phyloP scores from a whole-genome alignment of 2,797 vertebrate genomes.

The Pitangus sulphuratus region DNA sequence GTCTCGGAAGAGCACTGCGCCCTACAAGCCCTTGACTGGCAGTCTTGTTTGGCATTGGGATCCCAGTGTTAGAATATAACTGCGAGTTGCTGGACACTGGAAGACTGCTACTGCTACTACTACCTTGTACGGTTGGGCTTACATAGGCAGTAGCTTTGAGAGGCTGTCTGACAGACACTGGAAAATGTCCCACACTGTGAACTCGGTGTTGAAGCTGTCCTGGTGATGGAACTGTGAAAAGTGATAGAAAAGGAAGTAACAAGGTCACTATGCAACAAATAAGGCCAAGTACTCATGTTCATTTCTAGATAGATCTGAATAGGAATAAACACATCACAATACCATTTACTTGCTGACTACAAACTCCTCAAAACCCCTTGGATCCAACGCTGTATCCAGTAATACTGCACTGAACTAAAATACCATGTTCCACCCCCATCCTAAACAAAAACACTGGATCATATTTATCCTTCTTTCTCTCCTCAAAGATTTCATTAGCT shows the following conservation, averaged over 20 bases:
- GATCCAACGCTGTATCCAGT: background rate
- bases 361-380: background rate
- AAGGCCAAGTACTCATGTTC: background rate
- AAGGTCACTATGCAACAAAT: background rate
- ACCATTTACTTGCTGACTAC: background rate
- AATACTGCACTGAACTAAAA: background rate
- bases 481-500: background rate
- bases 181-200: conserved; percentile 93
- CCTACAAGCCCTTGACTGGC: conserved; percentile 69
- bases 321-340: background rate
- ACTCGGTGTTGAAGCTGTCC: conserved; percentile 92
- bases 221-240: conserved; percentile 87
- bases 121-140: conserved; percentile 92
- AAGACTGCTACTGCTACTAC: conserved; percentile 72
- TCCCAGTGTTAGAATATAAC: conserved; percentile 82
- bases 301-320: background rate
- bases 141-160: conserved; percentile 97
- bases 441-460: background rate
- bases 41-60: conserved; percentile 88
- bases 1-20: conserved; percentile 93
- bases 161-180: conserved; percentile 83
- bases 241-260: background rate
- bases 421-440: background rate
- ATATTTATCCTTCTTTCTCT: background rate
- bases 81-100: conserved; percentile 83